phyloP scores from a whole-genome alignment of 2,888 invertebrate genomes.

The Branchellion lobata region DNA sequence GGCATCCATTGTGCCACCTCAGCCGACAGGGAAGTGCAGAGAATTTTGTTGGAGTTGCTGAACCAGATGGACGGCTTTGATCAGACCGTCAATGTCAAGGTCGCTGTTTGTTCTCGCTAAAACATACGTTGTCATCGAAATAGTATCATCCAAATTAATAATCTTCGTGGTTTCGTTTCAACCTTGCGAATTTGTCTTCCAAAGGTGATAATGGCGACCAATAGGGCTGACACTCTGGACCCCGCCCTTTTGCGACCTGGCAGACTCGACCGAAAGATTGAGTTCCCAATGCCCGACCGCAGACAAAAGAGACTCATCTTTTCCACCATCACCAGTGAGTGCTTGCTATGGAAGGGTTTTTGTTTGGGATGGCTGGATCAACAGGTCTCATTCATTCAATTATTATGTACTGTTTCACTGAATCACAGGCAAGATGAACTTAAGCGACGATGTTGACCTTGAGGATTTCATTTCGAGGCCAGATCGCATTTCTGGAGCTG shows the following conservation, averaged over 20 bases:
- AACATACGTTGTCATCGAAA: neutral
- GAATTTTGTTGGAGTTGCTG: slow-evolving; percentile 90
- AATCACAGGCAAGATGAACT: slow-evolving; percentile 58
- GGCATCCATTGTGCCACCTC: slow-evolving; percentile 16
- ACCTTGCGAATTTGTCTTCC: no score
- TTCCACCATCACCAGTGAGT: slow-evolving; percentile 81
- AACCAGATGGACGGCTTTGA: slow-evolving; percentile 99
- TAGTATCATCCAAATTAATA: slow-evolving; percentile 19
- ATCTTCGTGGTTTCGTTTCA: no score
- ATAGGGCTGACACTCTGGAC: slow-evolving; percentile 94
- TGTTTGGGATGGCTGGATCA: no score
- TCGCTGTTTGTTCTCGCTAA: slow-evolving; percentile 54
- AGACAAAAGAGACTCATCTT: slow-evolving; percentile 90
- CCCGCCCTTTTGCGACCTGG: slow-evolving; percentile 94
- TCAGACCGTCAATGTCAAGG: slow-evolving; percentile 99
- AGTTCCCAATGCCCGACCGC: slow-evolving; percentile 93
- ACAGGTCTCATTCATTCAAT: no score
- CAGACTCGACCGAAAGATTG: slow-evolving; percentile 94
- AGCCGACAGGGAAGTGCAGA: slow-evolving; percentile 95
- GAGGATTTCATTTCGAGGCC: slow-evolving; percentile 98
- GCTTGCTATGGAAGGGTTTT: neutral
- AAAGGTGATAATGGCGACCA: slow-evolving; percentile 88
- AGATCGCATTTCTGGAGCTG: slow-evolving; percentile 97
- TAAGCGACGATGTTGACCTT: slow-evolving; percentile 93
- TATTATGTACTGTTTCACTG: no score